phyloP scores from a whole-genome alignment of 1,140 invertebrate species.

The Drosophila neocordata region DNA sequence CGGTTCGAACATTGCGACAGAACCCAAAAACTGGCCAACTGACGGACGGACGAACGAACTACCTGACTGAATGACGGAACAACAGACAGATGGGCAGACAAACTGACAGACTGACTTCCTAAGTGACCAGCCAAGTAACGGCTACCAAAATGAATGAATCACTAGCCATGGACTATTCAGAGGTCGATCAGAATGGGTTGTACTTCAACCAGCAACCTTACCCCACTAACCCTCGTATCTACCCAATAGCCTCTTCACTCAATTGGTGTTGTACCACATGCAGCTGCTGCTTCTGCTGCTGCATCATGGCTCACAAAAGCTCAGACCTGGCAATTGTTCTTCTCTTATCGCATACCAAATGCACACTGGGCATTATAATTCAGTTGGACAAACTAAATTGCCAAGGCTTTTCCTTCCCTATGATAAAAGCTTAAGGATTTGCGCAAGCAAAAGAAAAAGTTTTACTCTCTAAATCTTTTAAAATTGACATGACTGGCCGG shows the following conservation, averaged over 20 bases:
- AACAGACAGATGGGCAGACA: constrained; percentile 22
- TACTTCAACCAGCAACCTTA: neutral
- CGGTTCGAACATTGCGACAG: constrained; percentile 71
- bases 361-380: constrained; percentile 8
- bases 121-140: constrained; percentile 16
- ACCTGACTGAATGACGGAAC: constrained; percentile 5
- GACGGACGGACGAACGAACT: constrained; percentile 32
- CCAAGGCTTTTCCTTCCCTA: constrained; percentile 6
- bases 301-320: constrained; percentile 32
- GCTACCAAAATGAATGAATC: constrained; percentile 72
- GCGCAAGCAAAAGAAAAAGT: no score
- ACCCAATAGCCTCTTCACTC: neutral
- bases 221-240: neutral
- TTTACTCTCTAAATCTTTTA: no score
- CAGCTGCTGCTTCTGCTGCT: neutral
- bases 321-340: constrained; percentile 34
- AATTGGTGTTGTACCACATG: constrained; percentile 4
- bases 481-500: no score
- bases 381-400: constrained; percentile 4
- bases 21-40: constrained; percentile 44
- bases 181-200: neutral
- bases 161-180: constrained; percentile 34
- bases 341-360: constrained; percentile 3
- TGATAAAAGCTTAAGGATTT: neutral
- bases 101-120: constrained; percentile 33